Conservation (phyloP, 2,888 invertebrate species). For the Ypsolopha scabrella region DNA sequence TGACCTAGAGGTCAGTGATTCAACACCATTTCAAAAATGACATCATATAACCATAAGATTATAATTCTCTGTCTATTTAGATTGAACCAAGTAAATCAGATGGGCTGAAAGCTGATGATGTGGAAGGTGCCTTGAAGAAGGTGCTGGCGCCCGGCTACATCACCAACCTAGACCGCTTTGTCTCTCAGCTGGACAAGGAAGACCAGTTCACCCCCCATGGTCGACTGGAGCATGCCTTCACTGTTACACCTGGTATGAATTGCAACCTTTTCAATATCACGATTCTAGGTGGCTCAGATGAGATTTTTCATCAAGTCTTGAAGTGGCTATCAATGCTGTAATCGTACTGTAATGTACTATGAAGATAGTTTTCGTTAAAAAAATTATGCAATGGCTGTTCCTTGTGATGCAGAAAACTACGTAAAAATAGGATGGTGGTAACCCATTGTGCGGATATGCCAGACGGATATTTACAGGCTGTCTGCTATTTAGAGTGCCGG, state of each 20-base stretch:
- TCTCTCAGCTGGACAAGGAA: constrained; percentile 77
- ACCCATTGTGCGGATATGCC: too few relatives aligned
- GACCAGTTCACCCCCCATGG: constrained; percentile 83
- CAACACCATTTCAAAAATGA: background rate
- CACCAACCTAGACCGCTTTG: constrained; percentile 80
- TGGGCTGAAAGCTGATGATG: constrained; percentile 79
- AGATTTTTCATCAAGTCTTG: too few relatives aligned
- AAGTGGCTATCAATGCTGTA: too few relatives aligned
- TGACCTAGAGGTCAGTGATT: too few relatives aligned
- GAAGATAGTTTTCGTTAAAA: too few relatives aligned
- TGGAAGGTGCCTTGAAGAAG: constrained; percentile 75
- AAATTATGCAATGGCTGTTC: too few relatives aligned
- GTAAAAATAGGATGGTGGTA: too few relatives aligned
- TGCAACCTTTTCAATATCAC: constrained; percentile 7
- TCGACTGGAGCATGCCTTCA: constrained; percentile 73
- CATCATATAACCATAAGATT: background rate
- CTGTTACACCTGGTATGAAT: constrained; percentile 46
- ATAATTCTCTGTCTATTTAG: constrained; percentile 18
- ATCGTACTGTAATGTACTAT: too few relatives aligned
- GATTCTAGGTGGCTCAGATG: too few relatives aligned
- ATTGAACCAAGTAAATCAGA: constrained; percentile 69
- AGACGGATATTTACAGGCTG: too few relatives aligned
- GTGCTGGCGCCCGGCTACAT: constrained; percentile 78
- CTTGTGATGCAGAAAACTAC: too few relatives aligned
- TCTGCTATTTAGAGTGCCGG: too few relatives aligned